Percentiles rank a stretch among this genome's conserved stretches.
Evolutionary conservation across 2,797 vertebrate genomes (phyloP).

Genomic region (Graptemys geographica): DNA sequence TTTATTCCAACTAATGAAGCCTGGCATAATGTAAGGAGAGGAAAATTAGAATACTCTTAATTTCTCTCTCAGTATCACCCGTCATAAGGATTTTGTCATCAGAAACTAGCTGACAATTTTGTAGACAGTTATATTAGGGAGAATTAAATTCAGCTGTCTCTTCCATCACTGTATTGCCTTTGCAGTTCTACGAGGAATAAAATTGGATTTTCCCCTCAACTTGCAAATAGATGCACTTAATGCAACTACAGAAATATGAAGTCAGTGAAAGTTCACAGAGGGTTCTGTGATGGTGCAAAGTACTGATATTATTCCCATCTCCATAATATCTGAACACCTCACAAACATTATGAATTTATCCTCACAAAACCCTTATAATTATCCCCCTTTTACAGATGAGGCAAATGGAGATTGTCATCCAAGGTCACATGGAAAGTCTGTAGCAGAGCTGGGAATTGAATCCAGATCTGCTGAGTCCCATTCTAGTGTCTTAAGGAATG

Average conservation of each 20-base stretch:
- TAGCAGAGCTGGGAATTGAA: background rate
- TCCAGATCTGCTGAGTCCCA: background rate
- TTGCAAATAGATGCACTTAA: background rate
- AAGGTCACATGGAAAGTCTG: background rate
- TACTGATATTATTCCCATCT: background rate
- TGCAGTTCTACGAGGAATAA: constrained; percentile 23
- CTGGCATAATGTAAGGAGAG: constrained; percentile 3
- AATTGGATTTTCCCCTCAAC: background rate
- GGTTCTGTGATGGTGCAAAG: background rate
- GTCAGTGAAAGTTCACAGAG: background rate
- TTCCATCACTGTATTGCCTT: constrained; percentile 9
- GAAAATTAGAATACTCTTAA: constrained; percentile 27
- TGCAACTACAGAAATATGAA: constrained; percentile 8
- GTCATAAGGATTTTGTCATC: constrained; percentile 32
- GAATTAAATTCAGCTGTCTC: background rate
- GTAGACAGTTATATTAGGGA: background rate
- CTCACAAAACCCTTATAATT: background rate
- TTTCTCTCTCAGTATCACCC: background rate
- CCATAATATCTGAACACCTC: background rate
- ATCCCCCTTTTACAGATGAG: background rate
- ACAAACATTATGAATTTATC: background rate
- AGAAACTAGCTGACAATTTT: background rate
- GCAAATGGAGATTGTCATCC: constrained; percentile 13
- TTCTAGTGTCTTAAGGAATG: background rate
- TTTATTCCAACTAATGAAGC: background rate